Evolutionary conservation across 2,797 vertebrate species (phyloP), one percentile per base, ranked within the genome.

Genomic region (Arnoldichthys spilopterus): DNA sequence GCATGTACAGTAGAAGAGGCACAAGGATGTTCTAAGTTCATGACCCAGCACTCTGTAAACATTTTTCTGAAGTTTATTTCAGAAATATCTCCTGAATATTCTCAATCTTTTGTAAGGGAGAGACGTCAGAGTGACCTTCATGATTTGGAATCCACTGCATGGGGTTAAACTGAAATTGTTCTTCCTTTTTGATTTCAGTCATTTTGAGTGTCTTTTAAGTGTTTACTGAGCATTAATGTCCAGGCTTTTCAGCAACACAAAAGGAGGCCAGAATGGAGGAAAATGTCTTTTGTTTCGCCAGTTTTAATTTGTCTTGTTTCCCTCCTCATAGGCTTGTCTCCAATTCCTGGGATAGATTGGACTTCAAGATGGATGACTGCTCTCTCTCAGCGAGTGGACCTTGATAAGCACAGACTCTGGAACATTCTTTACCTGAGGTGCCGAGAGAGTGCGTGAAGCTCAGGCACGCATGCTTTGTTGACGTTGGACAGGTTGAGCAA

Each of bases 301-400:
- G 11, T 61, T 74, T 78, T 8, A 61, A 72, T 71, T 43, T 34
- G 54, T 63, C 72, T 30, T 32, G 32, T 76, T 78, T 81, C n/a
- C 53, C 53, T 78, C 58, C 30, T 16, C 40, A 28, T n/a, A 43
- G 28, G 24, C 54, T 37, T 11, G 51, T 9, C n/a, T 76, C 71
- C 37, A 75, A 26, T 26, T 28, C 53, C 30, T 30, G 37, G 18
- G 53, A 82, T 73, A 37, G 74, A 72, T 56, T 8, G 2, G 18
- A 32, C 64, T 59, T 32, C 34, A 78, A 82, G 82, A 86, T 74
- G 40, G 74, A 82, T 81, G 75, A 40, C 30, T 74, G 70, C 72
- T 84, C 16, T 59, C 12, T 78, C 53, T 83, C 72, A n/a, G 49
- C 1, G 16, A 63, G 37, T 40, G 4, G 77, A 63, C 75, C 49